Percentiles rank a stretch among this genome's conserved stretches.
Evolutionary conservation across 2,113 vertebrate species (phyloP).

Genomic region (Aegotheles bennettii): DNA sequence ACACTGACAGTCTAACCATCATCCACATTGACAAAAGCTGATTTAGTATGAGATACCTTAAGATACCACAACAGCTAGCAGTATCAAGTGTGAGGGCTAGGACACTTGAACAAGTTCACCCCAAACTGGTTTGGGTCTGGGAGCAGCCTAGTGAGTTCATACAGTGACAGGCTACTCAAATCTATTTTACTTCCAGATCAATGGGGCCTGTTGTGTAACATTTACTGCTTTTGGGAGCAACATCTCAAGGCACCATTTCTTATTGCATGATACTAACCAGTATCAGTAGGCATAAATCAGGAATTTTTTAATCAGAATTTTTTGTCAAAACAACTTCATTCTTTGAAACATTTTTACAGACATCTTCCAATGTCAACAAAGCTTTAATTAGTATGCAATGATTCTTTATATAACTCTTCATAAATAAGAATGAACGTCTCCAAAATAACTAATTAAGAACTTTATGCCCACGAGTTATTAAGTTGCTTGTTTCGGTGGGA

Average conservation of each 20-base stretch:
- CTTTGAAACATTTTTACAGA: neutral
- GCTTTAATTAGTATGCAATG: neutral
- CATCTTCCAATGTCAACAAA: neutral
- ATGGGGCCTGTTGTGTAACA: neutral
- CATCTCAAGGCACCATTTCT: neutral
- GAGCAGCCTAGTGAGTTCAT: neutral
- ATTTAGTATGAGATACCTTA: neutral
- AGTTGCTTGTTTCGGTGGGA: neutral
- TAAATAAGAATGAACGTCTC: neutral
- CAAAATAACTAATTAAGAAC: neutral
- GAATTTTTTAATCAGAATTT: neutral
- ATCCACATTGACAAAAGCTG: accelerated
- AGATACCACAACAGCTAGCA: neutral
- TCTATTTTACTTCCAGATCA: neutral
- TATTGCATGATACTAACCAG: accelerated
- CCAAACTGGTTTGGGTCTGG: neutral
- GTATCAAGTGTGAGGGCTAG: neutral
- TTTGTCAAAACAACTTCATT: neutral
- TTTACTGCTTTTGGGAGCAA: neutral
- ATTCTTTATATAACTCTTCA: neutral
- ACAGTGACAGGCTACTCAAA: neutral
- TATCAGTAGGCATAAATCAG: neutral
- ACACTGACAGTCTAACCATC: neutral
- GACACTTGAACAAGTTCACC: neutral
- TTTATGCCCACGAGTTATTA: neutral